Evolutionary conservation across 2,888 invertebrate species (phyloP).

Genomic region (Cabera pusaria): DNA sequence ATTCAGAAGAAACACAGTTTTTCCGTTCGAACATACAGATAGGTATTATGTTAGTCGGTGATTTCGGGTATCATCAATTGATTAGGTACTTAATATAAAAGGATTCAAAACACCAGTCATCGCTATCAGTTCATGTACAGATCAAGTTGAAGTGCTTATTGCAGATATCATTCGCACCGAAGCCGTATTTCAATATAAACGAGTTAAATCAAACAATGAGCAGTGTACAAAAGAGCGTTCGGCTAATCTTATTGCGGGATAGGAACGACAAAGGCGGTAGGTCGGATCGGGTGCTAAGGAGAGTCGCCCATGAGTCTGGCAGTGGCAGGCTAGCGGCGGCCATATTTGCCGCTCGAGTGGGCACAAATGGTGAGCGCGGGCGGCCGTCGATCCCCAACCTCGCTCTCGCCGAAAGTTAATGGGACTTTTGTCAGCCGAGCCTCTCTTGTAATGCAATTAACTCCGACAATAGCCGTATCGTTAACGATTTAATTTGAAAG

Average conservation of each 20-base stretch:
- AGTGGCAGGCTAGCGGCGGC: constrained; percentile 60
- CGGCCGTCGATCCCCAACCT: constrained; percentile 57
- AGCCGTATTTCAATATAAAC: constrained; percentile 43
- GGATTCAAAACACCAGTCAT: no score
- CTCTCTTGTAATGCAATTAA: constrained; percentile 83
- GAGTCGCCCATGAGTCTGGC: constrained; percentile 68
- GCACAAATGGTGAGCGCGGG: constrained; percentile 51
- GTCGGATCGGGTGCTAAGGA: constrained; percentile 40
- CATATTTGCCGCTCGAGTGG: constrained; percentile 76
- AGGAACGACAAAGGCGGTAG: constrained; percentile 50
- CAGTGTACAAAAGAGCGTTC: constrained; percentile 62
- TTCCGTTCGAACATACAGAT: no score
- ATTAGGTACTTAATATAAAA: no score
- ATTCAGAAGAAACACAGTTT: no score
- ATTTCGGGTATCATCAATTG: no score
- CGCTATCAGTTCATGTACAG: no score
- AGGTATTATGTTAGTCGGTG: no score
- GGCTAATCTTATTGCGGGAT: constrained; percentile 70
- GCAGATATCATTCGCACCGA: constrained; percentile 13
- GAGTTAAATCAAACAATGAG: constrained; percentile 72
- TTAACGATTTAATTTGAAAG: constrained; percentile 77
- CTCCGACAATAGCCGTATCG: constrained; percentile 73
- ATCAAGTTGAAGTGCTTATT: constrained; percentile 22
- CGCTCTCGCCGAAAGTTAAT: constrained; percentile 73
- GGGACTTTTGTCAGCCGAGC: constrained; percentile 72